phyloP scores from a whole-genome alignment of 2,888 invertebrate species.

The Oligia latruncula region DNA sequence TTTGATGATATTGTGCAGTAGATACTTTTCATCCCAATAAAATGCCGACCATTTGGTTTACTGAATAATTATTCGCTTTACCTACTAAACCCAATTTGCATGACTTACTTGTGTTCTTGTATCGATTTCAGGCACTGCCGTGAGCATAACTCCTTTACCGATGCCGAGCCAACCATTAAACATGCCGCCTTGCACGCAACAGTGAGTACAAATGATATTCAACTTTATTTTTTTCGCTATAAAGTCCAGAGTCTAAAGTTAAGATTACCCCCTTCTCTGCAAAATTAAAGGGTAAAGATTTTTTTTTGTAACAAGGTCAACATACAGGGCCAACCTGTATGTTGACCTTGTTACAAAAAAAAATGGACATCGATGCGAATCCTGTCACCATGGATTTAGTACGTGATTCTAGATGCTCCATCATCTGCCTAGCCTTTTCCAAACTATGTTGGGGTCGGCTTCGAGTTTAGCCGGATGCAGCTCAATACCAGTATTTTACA shows the following conservation, averaged over 20 bases:
- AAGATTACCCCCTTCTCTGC: neutral
- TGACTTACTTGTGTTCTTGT: conserved; percentile 19
- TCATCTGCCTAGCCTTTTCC: too few relatives aligned
- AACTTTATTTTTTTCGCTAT: conserved; percentile 16
- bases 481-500: too few relatives aligned
- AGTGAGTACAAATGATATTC: conserved; percentile 79
- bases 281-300: conserved; percentile 19
- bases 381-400: neutral
- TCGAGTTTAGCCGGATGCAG: too few relatives aligned
- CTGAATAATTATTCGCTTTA: neutral
- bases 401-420: neutral
- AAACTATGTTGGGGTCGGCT: too few relatives aligned
- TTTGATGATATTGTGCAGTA: neutral
- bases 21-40: neutral
- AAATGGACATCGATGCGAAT: neutral
- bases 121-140: conserved; percentile 81
- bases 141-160: conserved; percentile 83
- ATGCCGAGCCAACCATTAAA: conserved; percentile 78
- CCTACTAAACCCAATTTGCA: neutral
- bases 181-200: conserved; percentile 83
- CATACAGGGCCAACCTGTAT: too few relatives aligned
- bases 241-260: conserved; percentile 8
- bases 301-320: conserved; percentile 12
- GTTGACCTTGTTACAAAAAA: too few relatives aligned
- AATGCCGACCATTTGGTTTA: neutral